phyloP scores from a whole-genome alignment of 2,113 vertebrate genomes.

The Mustela nigripes region DNA sequence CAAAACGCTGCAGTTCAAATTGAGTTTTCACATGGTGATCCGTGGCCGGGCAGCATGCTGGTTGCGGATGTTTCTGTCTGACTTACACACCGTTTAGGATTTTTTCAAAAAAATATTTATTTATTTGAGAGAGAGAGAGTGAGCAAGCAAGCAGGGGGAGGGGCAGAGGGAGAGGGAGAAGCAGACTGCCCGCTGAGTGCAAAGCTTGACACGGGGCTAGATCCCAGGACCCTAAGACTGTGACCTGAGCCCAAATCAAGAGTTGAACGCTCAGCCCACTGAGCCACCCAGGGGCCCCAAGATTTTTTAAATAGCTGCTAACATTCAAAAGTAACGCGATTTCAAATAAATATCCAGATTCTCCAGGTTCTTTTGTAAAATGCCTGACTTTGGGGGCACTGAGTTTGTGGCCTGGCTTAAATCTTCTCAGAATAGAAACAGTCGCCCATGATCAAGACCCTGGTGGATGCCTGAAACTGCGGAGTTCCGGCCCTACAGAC shows the following conservation, averaged over 20 bases:
- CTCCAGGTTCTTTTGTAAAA: neutral
- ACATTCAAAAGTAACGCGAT: neutral
- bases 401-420: neutral
- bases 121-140: neutral
- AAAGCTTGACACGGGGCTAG: neutral
- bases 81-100: neutral
- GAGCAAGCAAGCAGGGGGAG: neutral
- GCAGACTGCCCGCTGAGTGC: neutral
- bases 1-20: neutral
- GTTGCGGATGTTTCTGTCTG: neutral
- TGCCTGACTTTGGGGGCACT: neutral
- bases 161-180: neutral
- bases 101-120: neutral
- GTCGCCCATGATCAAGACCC: neutral
- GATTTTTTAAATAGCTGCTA: neutral
- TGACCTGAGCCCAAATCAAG: neutral
- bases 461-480: neutral
- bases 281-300: neutral
- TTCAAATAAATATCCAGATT: neutral
- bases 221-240: neutral
- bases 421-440: neutral
- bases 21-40: neutral
- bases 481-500: neutral
- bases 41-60: rapidly evolving
- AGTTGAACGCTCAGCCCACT: neutral